Evolutionary conservation across 2,113 vertebrate species (phyloP), one percentile per base, ranked within the genome.

Genomic region (Nannospalax galili): DNA sequence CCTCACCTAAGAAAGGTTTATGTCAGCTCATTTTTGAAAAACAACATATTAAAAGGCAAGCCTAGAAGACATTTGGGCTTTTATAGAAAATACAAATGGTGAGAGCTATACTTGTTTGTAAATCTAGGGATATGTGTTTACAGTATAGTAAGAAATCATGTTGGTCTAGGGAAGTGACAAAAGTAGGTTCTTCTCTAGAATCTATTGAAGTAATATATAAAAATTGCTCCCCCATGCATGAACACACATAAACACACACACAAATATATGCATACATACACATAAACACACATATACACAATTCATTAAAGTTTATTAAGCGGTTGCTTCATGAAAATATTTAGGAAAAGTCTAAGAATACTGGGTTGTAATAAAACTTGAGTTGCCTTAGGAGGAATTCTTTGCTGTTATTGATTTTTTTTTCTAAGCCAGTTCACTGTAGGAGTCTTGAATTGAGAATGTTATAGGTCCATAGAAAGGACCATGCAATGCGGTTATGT

Each of bases 41-140:
- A n/a, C 16, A 93, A 7, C 20, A 14, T 17, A 69, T 88, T 93
- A 80, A 88, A 94, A 80, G 30, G 60, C 5, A 88, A 95, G 40
- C 0, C 22, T 94, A 86, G n/a, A 56, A 94, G 88, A 56, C 37
- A 60, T 82, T 93, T 85, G 45, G 3, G 3, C 4, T 82, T 93
- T 60, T 72, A 42, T 45, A 84, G 17, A 1, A 64, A 65, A 73
- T 88, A 67, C 84, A 62, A 26, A 79, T 17, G 42, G 48, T 52
- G 48, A 52, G 48, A 52, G 48, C 6, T 52, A 52, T 11, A 52
- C 48, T 52, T 52, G 48, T 52, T 11, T 52, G 11, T 52, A 52
- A 52, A 52, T 52, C 48, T 52, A 52, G 11, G 48, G 48, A 52
- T 52, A 52, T 52, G 48, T 52, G 11, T 52, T 52, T 52, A 52